Base-by-base conservation (phyloP, 2,888 invertebrate species). In the Meteorus cinctellus region DNA sequence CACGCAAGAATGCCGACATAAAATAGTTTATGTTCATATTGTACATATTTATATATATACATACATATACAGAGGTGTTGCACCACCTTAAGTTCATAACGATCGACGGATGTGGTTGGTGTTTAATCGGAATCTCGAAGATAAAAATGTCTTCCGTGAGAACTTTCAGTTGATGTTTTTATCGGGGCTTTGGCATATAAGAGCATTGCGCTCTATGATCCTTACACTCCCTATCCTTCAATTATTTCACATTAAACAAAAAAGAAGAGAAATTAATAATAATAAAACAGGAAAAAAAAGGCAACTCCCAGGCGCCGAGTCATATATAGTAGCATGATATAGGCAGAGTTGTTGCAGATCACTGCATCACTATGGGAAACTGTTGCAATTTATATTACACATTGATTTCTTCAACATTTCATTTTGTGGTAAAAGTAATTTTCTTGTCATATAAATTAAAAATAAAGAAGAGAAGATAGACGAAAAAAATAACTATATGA, bases 121-220 rank as follows among this genome's bases (percentile, higher is more conserved):
- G 83, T 85, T 88, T 87, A 87, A 88, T 88, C 88, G 85, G 82
- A 59, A 77, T 82, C 83, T 82, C 81, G 80, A 81, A 84, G 84
- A 89, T 88, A 88, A 88, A 85, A 69, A 34, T 88, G 83, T 86
- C 88, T 89, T 89, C 88, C 89, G 89, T 89, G 89, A 89, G 89
- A 89, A 89, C 84, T 78, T 65, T 76, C 41, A 67, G 78, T 62
- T 24, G 29, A 36, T 69, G 59, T 55, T 24, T 65, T 60, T 19
- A 66, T 66, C 59, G 63, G 60, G 34, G 55, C 59, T 27, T 45
- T 55, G 51, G 55, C n/a, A 68, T 29, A 51, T 68, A 27, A 48
- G 19, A 16, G n/a, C 48, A n/a, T 16, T 16, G 16, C n/a, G 16
- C 48, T 48, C 48, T 48, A n/a, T 48, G 48, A 71, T 75, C 71